Conservation (phyloP, 2,797 vertebrate genomes). For the Fundulus diaphanus region DNA sequence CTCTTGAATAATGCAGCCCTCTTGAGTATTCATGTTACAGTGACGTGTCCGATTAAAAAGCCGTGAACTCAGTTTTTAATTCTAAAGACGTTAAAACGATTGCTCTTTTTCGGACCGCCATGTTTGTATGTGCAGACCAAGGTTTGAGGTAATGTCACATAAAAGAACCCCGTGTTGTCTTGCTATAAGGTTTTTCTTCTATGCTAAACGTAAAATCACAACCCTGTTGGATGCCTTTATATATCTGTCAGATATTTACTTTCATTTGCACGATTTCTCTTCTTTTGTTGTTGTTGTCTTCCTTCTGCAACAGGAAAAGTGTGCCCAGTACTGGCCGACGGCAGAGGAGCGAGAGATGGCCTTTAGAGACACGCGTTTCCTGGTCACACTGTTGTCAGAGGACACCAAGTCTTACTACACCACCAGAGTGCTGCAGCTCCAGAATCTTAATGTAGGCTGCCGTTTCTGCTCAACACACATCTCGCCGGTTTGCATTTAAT, state of each 20-base stretch:
- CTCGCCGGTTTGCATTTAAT: constrained; percentile 10
- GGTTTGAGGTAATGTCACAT: too few relatives aligned
- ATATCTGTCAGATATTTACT: neutral
- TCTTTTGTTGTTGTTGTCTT: neutral
- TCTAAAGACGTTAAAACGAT: neutral
- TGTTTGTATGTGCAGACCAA: neutral
- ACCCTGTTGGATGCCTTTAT: neutral
- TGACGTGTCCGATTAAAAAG: neutral
- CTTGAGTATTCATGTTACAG: neutral
- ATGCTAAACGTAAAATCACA: neutral
- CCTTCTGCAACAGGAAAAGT: constrained; percentile 87
- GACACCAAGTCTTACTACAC: constrained; percentile 97
- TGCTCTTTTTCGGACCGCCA: neutral
- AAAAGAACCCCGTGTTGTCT: neutral
- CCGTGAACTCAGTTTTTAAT: neutral
- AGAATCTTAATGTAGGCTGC: constrained; percentile 85
- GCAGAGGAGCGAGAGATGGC: constrained; percentile 90
- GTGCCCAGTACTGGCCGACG: constrained; percentile 97
- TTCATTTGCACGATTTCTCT: neutral
- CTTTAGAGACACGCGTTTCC: constrained; percentile 91
- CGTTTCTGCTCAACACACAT: constrained; percentile 2
- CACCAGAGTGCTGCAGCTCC: constrained; percentile 91
- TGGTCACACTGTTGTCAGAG: constrained; percentile 91
- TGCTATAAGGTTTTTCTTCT: neutral
- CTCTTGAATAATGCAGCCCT: constrained; percentile 21